A percentile compares a stretch with the other conserved stretches of the same genome.
Evolutionary conservation across 2,113 vertebrate species (phyloP).

Genomic region (Gasterosteus aculeatus): DNA sequence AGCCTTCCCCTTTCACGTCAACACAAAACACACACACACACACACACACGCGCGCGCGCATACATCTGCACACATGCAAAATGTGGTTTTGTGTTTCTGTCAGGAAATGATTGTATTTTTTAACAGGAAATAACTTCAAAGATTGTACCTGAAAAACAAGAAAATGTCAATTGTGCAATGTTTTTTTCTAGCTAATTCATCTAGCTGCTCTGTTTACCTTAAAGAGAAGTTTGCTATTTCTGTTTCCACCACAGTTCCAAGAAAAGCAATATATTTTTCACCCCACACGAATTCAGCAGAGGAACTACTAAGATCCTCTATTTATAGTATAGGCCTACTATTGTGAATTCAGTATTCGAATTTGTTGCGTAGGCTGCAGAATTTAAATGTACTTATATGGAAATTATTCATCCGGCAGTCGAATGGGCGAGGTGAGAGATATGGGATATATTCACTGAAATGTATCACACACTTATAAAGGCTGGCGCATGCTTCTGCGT

Average conservation of each 20-base stretch:
- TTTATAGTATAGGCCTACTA: neutral
- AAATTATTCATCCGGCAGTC: neutral
- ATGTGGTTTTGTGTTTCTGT: slow-evolving; percentile 48
- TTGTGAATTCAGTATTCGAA: too few species aligned
- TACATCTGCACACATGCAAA: neutral
- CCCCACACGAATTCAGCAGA: neutral
- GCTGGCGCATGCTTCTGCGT: too few species aligned
- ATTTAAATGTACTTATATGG: neutral
- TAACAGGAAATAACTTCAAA: slow-evolving; percentile 73
- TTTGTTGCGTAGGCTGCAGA: neutral
- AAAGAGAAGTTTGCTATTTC: slow-evolving; percentile 16
- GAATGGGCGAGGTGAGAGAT: neutral
- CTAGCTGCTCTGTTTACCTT: slow-evolving; percentile 19
- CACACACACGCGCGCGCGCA: neutral
- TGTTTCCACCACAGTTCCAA: slow-evolving; percentile 17
- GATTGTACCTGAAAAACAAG: slow-evolving; percentile 10
- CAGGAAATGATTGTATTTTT: slow-evolving; percentile 71
- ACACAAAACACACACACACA: neutral
- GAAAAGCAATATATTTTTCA: neutral
- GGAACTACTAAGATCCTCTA: neutral
- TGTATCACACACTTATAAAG: too few species aligned
- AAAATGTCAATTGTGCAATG: neutral
- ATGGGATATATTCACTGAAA: neutral
- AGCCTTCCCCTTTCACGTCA: slow-evolving; percentile 15
- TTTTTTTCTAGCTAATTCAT: slow-evolving; percentile 27